These are phyloP conservation scores for Intellagama lesueurii DNA, from an alignment of 2,797 vertebrate genomes.

Conservation along the genomic window DNA sequence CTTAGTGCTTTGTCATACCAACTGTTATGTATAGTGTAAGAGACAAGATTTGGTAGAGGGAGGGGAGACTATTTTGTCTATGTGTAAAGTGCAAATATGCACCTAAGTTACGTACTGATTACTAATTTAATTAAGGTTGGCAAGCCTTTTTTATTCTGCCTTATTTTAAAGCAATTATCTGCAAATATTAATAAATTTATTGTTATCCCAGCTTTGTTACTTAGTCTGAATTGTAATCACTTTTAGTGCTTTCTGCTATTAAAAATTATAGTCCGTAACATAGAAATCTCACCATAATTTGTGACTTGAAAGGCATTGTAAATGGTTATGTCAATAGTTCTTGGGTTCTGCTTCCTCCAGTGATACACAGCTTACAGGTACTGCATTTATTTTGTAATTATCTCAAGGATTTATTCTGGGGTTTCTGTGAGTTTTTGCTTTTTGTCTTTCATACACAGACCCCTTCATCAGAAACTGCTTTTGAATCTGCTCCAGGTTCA, in stretches of 20 bases:
- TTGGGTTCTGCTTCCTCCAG: not conserved
- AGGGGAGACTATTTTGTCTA: not conserved
- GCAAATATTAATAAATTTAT: not conserved
- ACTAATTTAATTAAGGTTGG: not conserved
- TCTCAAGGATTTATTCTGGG: slow-evolving; percentile 30
- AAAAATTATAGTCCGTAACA: not conserved
- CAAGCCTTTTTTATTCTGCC: not conserved
- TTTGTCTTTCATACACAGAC: not conserved
- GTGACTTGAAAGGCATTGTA: slow-evolving; percentile 32
- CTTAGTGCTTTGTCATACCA: too few relatives aligned
- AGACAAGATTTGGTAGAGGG: not conserved
- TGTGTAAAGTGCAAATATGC: not conserved
- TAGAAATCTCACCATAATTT: not conserved
- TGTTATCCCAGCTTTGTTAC: not conserved
- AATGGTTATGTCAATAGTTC: slow-evolving; percentile 7
- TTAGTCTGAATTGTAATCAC: slow-evolving; percentile 5
- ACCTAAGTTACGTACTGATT: not conserved
- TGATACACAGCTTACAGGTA: not conserved
- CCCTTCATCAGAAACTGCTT: not conserved
- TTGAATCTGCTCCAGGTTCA: not conserved
- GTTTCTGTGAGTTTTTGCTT: not conserved
- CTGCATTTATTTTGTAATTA: rapidly evolving
- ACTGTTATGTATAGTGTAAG: slow-evolving; percentile 3
- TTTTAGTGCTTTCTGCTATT: not conserved
- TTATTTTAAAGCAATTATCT: rapidly evolving